Base-by-base conservation (phyloP, 2,888 invertebrate species). In the Apeira syringaria region DNA sequence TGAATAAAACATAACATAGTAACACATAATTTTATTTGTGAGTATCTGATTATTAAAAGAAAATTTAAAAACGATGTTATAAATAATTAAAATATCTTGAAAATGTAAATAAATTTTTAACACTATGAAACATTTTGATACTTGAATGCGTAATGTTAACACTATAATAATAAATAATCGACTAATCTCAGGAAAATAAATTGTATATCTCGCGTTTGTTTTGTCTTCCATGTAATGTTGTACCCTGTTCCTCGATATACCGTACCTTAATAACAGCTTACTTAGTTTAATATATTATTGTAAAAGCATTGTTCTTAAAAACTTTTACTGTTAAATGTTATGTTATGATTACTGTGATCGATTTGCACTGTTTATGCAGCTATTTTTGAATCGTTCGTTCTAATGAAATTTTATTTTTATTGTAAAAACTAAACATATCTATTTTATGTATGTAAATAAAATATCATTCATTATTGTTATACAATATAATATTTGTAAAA, bases 371-470 rank as follows among this genome's bases (percentile, higher is more conserved):
- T n/a, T n/a, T n/a, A n/a, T n/a, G n/a, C n/a, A n/a, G n/a, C n/a
- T n/a, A n/a, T n/a, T n/a, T n/a, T n/a, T n/a, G n/a, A n/a, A n/a
- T n/a, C n/a, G n/a, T n/a, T n/a, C n/a, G n/a, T n/a, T n/a, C n/a
- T n/a, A n/a, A n/a, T n/a, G n/a, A n/a, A n/a, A n/a, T n/a, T n/a
- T n/a, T 52, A 15, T 11, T 27, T 49, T 50, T 8, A 56, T 59
- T 62, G 54, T 60, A 64, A 74, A 75, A 72, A 78, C 69, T 78
- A 67, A 79, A 87, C 88, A 87, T 88, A 88, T 88, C 88, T 86
- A 80, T 79, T 77, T 73, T 74, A 70, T 76, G 71, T 74, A 66
- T 74, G 72, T 77, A 79, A 68, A 73, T 79, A 78, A 53, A 69
- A 73, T 75, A 77, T 70, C 59, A 59, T 59, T 50, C 62, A 60